Conservation (phyloP, 2,888 invertebrate species). For the Hyles lineata region DNA sequence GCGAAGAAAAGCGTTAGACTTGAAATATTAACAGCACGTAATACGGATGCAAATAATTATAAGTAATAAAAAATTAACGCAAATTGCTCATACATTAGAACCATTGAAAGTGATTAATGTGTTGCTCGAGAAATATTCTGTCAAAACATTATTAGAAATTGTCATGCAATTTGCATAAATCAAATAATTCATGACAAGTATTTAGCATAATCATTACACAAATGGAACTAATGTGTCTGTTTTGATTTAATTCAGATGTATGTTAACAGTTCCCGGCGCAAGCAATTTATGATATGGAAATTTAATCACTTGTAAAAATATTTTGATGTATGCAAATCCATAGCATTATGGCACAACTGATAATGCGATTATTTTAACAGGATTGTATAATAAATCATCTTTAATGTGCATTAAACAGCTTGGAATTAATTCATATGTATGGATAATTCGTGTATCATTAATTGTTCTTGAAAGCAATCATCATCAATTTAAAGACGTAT, state of each 20-base stretch:
- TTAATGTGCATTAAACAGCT: background rate
- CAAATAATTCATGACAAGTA: constrained; percentile 7
- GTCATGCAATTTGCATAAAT: constrained; percentile 39
- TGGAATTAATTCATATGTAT: background rate
- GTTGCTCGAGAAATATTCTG: constrained; percentile 38
- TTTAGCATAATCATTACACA: constrained; percentile 31
- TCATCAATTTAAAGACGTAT: no score
- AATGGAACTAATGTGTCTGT: constrained; percentile 3
- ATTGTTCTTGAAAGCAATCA: no score
- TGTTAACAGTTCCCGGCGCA: background rate
- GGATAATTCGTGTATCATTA: no score
- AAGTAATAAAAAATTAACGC: background rate
- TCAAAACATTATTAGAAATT: constrained; percentile 45
- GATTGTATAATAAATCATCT: background rate
- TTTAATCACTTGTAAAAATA: constrained; percentile 3
- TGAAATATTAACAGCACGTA: background rate
- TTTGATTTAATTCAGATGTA: constrained; percentile 6
- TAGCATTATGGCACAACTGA: background rate
- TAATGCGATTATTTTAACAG: background rate
- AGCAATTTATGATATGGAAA: background rate
- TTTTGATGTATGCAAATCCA: constrained; percentile 6
- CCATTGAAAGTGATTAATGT: constrained; percentile 44
- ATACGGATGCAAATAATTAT: background rate
- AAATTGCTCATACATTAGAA: constrained; percentile 19
- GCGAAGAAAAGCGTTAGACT: background rate